phyloP scores from a whole-genome alignment of 2,113 vertebrate genomes.

The Corvus cornix region DNA sequence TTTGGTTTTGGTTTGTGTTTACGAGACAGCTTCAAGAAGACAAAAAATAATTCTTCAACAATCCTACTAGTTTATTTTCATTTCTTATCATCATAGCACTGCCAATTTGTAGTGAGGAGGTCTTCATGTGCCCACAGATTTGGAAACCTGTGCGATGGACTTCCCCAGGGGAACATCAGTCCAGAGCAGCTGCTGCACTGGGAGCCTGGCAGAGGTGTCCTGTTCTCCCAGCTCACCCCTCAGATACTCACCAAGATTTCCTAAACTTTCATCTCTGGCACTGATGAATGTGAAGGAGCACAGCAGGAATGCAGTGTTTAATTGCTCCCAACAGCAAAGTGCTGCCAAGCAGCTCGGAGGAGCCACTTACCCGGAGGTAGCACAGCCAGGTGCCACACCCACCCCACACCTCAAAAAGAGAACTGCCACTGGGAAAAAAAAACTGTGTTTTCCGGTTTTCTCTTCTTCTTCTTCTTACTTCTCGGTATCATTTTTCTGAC shows the following conservation, averaged over 20 bases:
- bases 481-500: not conserved
- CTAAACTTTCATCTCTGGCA: fast-evolving
- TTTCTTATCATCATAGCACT: not conserved
- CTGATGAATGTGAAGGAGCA: not conserved
- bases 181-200: not conserved
- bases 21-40: not conserved
- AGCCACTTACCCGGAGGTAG: not conserved
- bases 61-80: not conserved
- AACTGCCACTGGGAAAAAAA: conserved; percentile 7
- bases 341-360: not conserved
- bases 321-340: not conserved
- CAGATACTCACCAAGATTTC: fast-evolving
- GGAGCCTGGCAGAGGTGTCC: not conserved
- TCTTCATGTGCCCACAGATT: fast-evolving
- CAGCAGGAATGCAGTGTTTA: not conserved
- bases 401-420: not conserved
- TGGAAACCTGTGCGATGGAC: not conserved
- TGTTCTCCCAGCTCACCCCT: not conserved
- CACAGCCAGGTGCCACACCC: not conserved
- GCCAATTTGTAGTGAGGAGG: not conserved
- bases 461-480: not conserved
- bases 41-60: not conserved
- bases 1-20: not conserved
- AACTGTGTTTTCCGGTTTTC: not conserved
- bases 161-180: not conserved